These are phyloP conservation scores for Sarcophaga subvicina DNA, from an alignment of 2,888 invertebrate genomes.

Conservation along the genomic window DNA sequence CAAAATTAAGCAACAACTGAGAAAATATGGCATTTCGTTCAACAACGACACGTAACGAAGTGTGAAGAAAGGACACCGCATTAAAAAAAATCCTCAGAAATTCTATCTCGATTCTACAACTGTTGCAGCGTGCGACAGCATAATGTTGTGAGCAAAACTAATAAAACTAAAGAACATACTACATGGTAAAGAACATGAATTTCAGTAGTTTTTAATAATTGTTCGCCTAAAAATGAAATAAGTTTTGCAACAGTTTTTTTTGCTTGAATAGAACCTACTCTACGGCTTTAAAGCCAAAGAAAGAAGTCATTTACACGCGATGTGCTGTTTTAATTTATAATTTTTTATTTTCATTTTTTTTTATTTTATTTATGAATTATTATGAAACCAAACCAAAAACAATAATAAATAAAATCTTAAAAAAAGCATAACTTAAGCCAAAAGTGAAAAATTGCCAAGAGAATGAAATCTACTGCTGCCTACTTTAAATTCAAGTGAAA, in stretches of 20 bases:
- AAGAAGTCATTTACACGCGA: slow-evolving; percentile 68
- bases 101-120: not conserved
- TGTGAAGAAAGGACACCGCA: slow-evolving; percentile 3
- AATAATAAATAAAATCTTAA: slow-evolving; percentile 24
- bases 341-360: slow-evolving; percentile 17
- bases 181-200: slow-evolving; percentile 52
- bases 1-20: slow-evolving; percentile 27
- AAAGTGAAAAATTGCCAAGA: not conserved
- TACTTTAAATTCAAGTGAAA: not conserved
- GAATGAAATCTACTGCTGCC: slow-evolving; percentile 25
- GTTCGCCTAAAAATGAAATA: not conserved
- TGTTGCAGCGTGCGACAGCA: slow-evolving; percentile 27
- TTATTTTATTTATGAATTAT: slow-evolving; percentile 50
- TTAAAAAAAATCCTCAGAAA: slow-evolving; percentile 1
- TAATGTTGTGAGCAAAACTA: slow-evolving; percentile 14
- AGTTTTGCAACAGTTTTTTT: not conserved
- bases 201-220: slow-evolving; percentile 38
- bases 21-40: not conserved
- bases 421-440: not conserved
- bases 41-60: slow-evolving; percentile 9
- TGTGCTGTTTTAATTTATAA: slow-evolving; percentile 35
- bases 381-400: slow-evolving; percentile 3
- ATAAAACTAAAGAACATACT: not conserved
- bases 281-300: slow-evolving; percentile 42
- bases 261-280: not conserved